Base-by-base conservation (phyloP, 2,888 invertebrate genomes). In the Tanaodytes sp. region DNA sequence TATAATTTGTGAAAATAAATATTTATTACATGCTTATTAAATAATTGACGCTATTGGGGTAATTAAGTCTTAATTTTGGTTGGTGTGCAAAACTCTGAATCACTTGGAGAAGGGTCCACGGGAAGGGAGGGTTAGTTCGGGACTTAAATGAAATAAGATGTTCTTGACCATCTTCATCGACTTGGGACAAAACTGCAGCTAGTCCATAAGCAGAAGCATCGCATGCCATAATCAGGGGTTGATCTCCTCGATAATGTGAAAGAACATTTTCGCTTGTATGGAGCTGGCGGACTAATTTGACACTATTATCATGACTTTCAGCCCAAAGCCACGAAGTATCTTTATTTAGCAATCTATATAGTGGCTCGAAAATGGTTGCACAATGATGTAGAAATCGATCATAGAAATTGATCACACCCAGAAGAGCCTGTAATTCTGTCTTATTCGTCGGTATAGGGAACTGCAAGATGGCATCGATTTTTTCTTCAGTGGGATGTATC, bases 131-230 rank as follows among this genome's bases (percentile, higher is more conserved):
- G n/a, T n/a, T n/a, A n/a, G 42, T 19, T 6, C 51, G 15, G 1
- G 45, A 45, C 1, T 2, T 11, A 30, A 30, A 30, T 11, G 45
- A 27, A 2, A 45, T 45, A 1, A 30, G 45, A 1, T 11, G 6
- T 11, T 45, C 45, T 9, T 2, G 8, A 1, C 45, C 45, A 14
- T 45, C 45, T 15, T 49, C 37, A 6, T 9, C 2, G 19, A 19
- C 15, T 8, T 49, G 37, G 1, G 36, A 49, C 37, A 49, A 36
- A 4, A 49, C 36, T 9, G 49, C 20, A 2, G 37, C 18, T 2
- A 49, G 12, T 14, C 49, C 36, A 9, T 49, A 49, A 1, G 49
- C 20, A 9, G 49, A 49, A 8, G 49, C 49, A n/a, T 49, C 49
- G 12, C 37, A 37, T 5, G 49, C 36, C 19, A 49, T 12, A 16